phyloP scores from a whole-genome alignment of 1,140 invertebrate genomes.

The Rhyzopertha dominica region DNA sequence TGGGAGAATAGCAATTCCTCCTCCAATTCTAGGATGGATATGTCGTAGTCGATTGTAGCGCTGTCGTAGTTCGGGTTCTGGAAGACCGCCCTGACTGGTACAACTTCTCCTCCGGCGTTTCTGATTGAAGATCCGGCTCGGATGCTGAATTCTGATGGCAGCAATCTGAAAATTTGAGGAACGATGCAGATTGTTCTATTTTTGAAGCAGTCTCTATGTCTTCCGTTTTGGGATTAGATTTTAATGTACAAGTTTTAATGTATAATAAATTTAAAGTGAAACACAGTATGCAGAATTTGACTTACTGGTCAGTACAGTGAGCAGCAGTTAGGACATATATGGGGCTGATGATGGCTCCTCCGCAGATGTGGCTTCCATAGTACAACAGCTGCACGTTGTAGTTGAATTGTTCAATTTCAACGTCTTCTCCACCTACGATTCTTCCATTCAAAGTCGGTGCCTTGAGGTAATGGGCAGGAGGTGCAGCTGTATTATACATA shows the following conservation, averaged over 20 bases:
- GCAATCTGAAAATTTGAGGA: too few species aligned
- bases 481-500: too few species aligned
- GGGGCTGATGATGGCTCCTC: slow-evolving; percentile 53
- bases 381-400: slow-evolving; percentile 48
- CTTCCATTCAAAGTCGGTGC: too few species aligned
- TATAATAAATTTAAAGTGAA: too few species aligned
- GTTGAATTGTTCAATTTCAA: slow-evolving; percentile 42
- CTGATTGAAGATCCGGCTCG: slow-evolving; percentile 12
- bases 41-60: slow-evolving; percentile 39
- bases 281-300: too few species aligned
- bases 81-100: slow-evolving; percentile 6
- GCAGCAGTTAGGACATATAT: slow-evolving; percentile 50
- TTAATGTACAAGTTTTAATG: too few species aligned
- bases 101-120: slow-evolving; percentile 12
- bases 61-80: slow-evolving; percentile 36
- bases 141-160: slow-evolving; percentile 1
- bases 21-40: slow-evolving; percentile 36
- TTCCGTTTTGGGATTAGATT: too few species aligned
- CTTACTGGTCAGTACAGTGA: slow-evolving; percentile 43
- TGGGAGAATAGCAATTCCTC: not conserved
- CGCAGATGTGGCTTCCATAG: slow-evolving; percentile 51
- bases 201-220: too few species aligned
- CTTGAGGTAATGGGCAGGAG: too few species aligned
- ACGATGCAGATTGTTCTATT: too few species aligned
- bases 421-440: slow-evolving; percentile 48